phyloP scores from a whole-genome alignment of 2,888 invertebrate species.

The Archips crataeganus region DNA sequence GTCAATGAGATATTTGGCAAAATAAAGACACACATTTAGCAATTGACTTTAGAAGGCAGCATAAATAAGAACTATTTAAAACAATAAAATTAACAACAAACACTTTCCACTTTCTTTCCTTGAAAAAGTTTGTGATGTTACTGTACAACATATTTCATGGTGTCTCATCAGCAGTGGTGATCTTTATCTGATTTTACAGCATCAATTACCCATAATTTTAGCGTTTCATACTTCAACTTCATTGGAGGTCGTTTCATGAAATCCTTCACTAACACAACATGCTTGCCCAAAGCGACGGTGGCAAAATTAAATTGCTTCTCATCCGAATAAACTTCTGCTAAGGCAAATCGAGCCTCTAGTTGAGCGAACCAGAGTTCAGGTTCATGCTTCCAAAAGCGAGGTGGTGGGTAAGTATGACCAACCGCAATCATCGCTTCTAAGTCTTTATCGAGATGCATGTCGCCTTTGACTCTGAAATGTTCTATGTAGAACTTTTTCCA shows the following conservation, averaged over 20 bases:
- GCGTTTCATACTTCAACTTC: background rate
- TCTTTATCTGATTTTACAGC: background rate
- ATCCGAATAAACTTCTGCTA: background rate
- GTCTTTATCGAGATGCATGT: background rate
- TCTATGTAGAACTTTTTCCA: background rate
- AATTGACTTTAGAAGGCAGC: background rate
- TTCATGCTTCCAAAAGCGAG: conserved; percentile 2
- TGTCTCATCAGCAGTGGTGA: background rate
- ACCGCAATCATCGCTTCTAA: conserved; percentile 3
- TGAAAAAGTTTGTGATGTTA: background rate
- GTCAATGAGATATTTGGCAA: no score
- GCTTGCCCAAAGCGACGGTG: background rate
- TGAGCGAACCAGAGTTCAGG: conserved; percentile 8
- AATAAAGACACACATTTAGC: no score
- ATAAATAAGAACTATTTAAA: background rate
- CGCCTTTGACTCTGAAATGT: background rate
- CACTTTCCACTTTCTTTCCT: background rate
- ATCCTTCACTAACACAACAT: background rate
- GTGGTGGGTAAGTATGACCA: background rate
- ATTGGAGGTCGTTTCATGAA: background rate
- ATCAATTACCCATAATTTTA: background rate
- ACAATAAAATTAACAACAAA: background rate
- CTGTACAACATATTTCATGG: background rate
- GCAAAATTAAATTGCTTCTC: conserved; percentile 1
- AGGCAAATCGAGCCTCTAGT: conserved; percentile 6